phyloP scores from a whole-genome alignment of 2,113 vertebrate species.

The Nycticryphes semicollaris region DNA sequence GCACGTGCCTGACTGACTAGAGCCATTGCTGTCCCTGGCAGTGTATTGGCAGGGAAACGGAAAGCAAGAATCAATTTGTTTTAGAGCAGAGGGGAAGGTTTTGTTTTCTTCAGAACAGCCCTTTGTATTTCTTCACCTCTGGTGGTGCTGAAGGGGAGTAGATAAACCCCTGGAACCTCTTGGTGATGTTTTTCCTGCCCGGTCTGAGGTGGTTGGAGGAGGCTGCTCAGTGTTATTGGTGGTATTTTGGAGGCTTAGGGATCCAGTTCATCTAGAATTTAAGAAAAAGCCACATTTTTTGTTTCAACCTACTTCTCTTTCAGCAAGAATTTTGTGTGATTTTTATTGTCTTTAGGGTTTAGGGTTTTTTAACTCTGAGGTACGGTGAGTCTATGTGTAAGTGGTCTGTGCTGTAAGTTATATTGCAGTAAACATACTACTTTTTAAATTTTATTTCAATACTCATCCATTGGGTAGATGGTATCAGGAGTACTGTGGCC shows the following conservation, averaged over 20 bases:
- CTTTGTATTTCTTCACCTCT: not conserved
- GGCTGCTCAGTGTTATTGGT: not conserved
- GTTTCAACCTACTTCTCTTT: not conserved
- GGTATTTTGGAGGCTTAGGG: not conserved
- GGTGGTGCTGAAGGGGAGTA: not conserved
- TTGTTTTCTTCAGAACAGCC: not conserved
- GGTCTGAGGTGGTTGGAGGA: not conserved
- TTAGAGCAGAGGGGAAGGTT: not conserved
- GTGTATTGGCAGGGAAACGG: not conserved
- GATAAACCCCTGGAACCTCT: not conserved
- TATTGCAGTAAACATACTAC: not conserved
- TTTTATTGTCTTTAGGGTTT: not conserved
- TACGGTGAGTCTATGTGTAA: not conserved
- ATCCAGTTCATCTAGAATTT: not conserved
- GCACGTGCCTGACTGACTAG: not conserved
- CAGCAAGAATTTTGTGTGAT: not conserved
- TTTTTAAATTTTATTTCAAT: not conserved
- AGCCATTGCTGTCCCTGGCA: not conserved
- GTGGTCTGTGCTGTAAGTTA: not conserved
- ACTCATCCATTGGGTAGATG: not conserved
- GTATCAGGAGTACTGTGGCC: not conserved
- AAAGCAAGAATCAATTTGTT: not conserved
- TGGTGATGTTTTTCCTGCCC: not conserved
- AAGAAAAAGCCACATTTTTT: not conserved
- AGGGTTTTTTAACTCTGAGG: not conserved